Conservation (phyloP, 2,888 invertebrate genomes). For the Spodoptera littoralis region DNA sequence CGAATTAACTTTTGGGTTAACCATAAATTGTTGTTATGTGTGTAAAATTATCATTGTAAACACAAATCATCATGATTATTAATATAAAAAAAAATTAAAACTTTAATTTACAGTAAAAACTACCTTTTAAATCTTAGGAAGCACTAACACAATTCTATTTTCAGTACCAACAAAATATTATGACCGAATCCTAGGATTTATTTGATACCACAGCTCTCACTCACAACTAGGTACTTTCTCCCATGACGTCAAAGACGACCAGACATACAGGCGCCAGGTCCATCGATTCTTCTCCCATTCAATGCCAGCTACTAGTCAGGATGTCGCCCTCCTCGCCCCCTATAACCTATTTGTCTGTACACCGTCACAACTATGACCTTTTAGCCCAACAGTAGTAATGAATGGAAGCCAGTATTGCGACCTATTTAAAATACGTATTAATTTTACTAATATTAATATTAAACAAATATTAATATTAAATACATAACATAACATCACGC, state of each 20-base stretch:
- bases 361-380: slow-evolving; percentile 40
- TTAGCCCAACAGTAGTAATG: slow-evolving; percentile 13
- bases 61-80: too few species aligned
- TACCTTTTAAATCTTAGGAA: too few species aligned
- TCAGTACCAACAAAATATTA: slow-evolving; percentile 19
- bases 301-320: slow-evolving; percentile 55
- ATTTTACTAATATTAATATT: too few species aligned
- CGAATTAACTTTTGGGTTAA: too few species aligned
- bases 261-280: slow-evolving; percentile 68
- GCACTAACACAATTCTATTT: not conserved
- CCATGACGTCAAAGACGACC: slow-evolving; percentile 67
- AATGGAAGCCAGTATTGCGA: slow-evolving; percentile 1
- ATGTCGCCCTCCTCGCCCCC: slow-evolving; percentile 37
- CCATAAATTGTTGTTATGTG: too few species aligned
- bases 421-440: too few species aligned
- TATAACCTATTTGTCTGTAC: slow-evolving; percentile 12
- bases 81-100: too few species aligned
- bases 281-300: slow-evolving; percentile 70
- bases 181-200: slow-evolving; percentile 6
- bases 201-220: slow-evolving; percentile 26
- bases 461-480: too few species aligned
- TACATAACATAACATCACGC: too few species aligned
- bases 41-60: too few species aligned
- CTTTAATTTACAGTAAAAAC: too few species aligned
- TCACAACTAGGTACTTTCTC: slow-evolving; percentile 53